phyloP scores from a whole-genome alignment of 2,113 vertebrate species.

The Pardalotus punctatus region DNA sequence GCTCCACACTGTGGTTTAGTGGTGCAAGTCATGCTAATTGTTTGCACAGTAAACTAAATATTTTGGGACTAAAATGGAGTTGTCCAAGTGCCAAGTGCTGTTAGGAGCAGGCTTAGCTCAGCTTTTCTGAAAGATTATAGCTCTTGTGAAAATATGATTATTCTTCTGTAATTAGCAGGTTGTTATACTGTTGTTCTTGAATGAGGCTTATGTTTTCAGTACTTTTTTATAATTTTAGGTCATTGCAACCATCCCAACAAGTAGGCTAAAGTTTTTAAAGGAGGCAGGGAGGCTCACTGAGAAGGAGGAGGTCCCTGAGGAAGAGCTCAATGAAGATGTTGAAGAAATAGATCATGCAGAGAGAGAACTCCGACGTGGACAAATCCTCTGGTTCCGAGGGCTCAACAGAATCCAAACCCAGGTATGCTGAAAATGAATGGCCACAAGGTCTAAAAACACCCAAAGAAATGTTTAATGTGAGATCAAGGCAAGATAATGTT shows the following conservation, averaged over 20 bases:
- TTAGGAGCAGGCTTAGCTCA: not conserved
- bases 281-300: constrained; percentile 89
- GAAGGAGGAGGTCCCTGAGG: constrained; percentile 92
- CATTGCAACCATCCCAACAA: constrained; percentile 91
- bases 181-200: not conserved
- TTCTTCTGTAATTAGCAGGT: not conserved
- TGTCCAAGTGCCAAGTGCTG: not conserved
- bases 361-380: constrained; percentile 92
- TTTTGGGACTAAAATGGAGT: not conserved
- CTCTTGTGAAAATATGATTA: not conserved
- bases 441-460: not conserved
- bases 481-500: not conserved
- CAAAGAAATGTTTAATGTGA: not conserved
- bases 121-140: not conserved
- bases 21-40: not conserved
- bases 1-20: not conserved
- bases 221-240: constrained; percentile 74
- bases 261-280: constrained; percentile 92
- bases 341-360: constrained; percentile 98
- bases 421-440: constrained; percentile 71
- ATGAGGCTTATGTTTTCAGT: constrained; percentile 19
- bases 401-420: constrained; percentile 98
- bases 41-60: not conserved
- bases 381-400: constrained; percentile 98
- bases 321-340: constrained; percentile 92